Conservation (phyloP, 2,113 vertebrate genomes). For the Nesoenas mayeri region DNA sequence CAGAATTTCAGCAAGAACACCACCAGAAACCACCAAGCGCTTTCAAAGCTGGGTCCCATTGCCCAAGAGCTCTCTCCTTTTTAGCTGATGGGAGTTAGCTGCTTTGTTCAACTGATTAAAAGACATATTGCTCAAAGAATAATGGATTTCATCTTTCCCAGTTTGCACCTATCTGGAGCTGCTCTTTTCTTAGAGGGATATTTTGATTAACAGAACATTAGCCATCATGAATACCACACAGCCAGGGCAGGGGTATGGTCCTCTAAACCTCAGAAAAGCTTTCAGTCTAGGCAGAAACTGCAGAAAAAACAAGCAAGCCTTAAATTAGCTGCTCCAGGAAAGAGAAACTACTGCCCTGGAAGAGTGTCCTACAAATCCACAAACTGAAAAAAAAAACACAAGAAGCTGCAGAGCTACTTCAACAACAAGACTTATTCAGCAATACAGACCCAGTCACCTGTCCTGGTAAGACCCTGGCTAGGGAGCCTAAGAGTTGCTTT, state of each 20-base stretch:
- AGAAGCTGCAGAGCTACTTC: not conserved
- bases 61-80: not conserved
- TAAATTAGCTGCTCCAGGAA: not conserved
- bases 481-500: not conserved
- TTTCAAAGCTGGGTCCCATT: not conserved
- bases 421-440: not conserved
- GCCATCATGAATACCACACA: not conserved
- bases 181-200: not conserved
- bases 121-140: not conserved
- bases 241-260: fast-evolving
- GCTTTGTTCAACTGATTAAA: not conserved
- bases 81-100: not conserved
- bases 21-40: not conserved
- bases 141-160: not conserved
- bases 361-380: not conserved
- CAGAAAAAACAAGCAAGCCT: not conserved
- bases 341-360: not conserved
- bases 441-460: not conserved
- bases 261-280: not conserved
- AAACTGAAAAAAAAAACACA: not conserved
- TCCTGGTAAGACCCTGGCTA: not conserved
- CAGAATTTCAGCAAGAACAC: not conserved
- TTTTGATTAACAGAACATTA: not conserved
- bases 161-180: not conserved
- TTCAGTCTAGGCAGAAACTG: not conserved